These are phyloP conservation scores for Halisarca cf. caerulea DNA, from an alignment of 37 sponge, comb jelly and placozoan species.

Conservation along the genomic window DNA sequence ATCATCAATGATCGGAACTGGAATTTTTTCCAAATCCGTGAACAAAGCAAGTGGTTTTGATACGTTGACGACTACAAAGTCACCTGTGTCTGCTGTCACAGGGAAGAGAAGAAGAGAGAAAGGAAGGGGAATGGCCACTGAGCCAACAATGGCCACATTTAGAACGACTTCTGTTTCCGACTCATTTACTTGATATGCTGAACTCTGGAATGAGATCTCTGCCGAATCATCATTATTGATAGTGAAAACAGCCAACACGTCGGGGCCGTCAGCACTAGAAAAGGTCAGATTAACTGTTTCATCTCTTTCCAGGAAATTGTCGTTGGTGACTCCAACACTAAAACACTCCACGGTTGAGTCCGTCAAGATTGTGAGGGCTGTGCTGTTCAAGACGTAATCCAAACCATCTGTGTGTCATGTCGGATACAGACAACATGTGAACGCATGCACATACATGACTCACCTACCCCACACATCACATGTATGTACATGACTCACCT, in stretches of 20 bases:
- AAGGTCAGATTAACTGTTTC: neutral
- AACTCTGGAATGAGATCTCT: neutral
- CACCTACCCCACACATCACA: neutral
- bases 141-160: neutral
- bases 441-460: neutral
- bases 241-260: neutral
- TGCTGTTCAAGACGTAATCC: neutral
- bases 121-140: neutral
- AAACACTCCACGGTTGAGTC: slow-evolving; percentile 8
- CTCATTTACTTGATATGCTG: neutral
- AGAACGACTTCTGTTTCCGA: neutral
- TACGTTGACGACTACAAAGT: neutral
- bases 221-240: slow-evolving; percentile 36
- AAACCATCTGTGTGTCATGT: slow-evolving; percentile 4
- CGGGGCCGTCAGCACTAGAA: neutral
- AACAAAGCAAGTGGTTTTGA: neutral
- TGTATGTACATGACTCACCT: neutral
- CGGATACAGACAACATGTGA: neutral
- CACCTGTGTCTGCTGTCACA: neutral
- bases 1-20: neutral
- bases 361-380: neutral
- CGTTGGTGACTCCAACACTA: neutral
- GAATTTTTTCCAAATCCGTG: neutral
- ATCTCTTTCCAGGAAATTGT: neutral
- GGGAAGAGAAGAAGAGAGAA: neutral